Evolutionary conservation across 2,888 invertebrate genomes (phyloP).

Genomic region (Temnothorax ravouxi): DNA sequence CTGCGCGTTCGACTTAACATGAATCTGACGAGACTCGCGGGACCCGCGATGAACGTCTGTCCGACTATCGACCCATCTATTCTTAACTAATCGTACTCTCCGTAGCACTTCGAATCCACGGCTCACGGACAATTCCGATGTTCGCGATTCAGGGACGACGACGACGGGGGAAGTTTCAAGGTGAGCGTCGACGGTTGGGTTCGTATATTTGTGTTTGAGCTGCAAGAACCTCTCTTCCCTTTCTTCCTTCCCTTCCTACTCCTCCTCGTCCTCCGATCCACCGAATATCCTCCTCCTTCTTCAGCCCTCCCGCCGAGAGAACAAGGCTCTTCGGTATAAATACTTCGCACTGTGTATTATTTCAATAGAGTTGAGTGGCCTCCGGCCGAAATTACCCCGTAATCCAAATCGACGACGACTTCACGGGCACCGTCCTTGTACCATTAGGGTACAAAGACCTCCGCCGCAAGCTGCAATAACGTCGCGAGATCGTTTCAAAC

Average conservation of each 20-base stretch:
- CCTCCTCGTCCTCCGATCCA: not conserved
- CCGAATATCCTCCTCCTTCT: conserved; percentile 13
- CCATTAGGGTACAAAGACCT: conserved; percentile 42
- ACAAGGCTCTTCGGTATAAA: conserved; percentile 72
- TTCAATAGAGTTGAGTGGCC: conserved; percentile 76
- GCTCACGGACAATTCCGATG: conserved; percentile 47
- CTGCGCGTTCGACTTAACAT: not conserved
- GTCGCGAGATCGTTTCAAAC: conserved; percentile 9
- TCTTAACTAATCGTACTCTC: conserved; percentile 55
- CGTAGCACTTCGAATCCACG: conserved; percentile 25
- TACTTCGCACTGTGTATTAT: conserved; percentile 77
- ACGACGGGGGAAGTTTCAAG: conserved; percentile 49
- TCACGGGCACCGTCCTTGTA: conserved; percentile 56
- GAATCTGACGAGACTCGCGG: conserved; percentile 18
- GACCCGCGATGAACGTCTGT: conserved; percentile 24
- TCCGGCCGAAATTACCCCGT: conserved; percentile 53
- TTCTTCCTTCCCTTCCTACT: conserved; percentile 43
- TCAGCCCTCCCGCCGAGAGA: conserved; percentile 57
- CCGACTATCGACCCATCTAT: conserved; percentile 51
- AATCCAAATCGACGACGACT: conserved; percentile 57
- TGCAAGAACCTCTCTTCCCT: conserved; percentile 57
- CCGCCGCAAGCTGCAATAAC: not conserved
- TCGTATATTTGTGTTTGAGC: conserved; percentile 72
- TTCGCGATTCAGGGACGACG: conserved; percentile 50
- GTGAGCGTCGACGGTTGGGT: conserved; percentile 39